Evolutionary conservation across 2,888 invertebrate genomes (phyloP).

Genomic region (Tenthredo notha): DNA sequence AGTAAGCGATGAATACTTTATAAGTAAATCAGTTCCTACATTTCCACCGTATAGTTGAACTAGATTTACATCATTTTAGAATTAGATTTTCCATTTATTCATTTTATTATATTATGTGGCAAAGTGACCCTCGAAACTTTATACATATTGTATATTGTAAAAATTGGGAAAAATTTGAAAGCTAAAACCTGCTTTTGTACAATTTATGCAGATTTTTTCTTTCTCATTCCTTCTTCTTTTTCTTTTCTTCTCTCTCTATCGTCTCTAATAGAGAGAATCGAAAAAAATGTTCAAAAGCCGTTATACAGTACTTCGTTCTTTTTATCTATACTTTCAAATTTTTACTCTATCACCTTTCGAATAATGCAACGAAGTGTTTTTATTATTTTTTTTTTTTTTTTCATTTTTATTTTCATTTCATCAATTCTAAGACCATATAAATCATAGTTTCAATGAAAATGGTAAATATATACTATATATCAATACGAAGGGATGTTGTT

Average conservation of each 20-base stretch:
- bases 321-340: neutral
- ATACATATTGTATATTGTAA: neutral
- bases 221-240: too few species aligned
- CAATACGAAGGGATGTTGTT: slow-evolving; percentile 67
- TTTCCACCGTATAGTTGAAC: slow-evolving; percentile 38
- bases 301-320: neutral
- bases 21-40: slow-evolving; percentile 61
- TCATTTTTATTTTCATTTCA: neutral
- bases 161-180: neutral
- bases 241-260: too few species aligned
- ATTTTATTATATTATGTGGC: neutral
- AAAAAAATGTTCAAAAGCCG: neutral
- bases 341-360: neutral
- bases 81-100: neutral
- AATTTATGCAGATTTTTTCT: too few species aligned
- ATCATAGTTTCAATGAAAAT: slow-evolving; percentile 6
- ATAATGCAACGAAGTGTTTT: neutral
- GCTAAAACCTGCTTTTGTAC: neutral
- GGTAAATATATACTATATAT: slow-evolving; percentile 33
- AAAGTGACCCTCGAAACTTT: neutral
- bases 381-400: too few species aligned
- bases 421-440: slow-evolving; percentile 10
- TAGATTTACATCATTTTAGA: slow-evolving; percentile 33
- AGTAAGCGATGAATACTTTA: slow-evolving; percentile 57
- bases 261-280: neutral